phyloP scores from a whole-genome alignment of 2,888 invertebrate species.

The Lasioglossum oenotherae region DNA sequence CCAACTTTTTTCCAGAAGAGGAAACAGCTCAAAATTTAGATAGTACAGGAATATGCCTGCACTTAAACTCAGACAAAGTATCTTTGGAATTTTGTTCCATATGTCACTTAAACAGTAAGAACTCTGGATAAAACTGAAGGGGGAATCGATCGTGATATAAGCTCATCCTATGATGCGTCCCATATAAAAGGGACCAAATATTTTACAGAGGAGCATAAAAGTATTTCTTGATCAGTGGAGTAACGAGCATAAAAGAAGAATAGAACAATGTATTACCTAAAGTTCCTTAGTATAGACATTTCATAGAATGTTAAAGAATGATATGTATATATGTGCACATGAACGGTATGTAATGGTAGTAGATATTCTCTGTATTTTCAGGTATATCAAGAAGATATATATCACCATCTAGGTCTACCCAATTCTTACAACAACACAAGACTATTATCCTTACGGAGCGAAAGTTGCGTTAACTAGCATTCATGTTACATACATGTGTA shows the following conservation, averaged over 20 bases:
- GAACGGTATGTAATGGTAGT: slow-evolving; percentile 12
- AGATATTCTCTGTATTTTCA: slow-evolving; percentile 51
- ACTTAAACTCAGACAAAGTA: slow-evolving; percentile 86
- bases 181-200: background rate
- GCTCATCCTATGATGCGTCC: slow-evolving; percentile 2
- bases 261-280: slow-evolving; percentile 35
- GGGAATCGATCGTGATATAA: slow-evolving; percentile 49
- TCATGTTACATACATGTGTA: slow-evolving; percentile 33
- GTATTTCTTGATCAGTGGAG: slow-evolving; percentile 54
- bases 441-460: slow-evolving; percentile 33
- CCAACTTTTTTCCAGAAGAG: slow-evolving; percentile 58
- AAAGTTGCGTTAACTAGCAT: slow-evolving; percentile 63
- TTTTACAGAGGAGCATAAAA: slow-evolving; percentile 30
- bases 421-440: slow-evolving; percentile 23
- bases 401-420: slow-evolving; percentile 29
- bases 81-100: slow-evolving; percentile 87
- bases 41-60: slow-evolving; percentile 86
- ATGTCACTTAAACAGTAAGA: slow-evolving; percentile 85
- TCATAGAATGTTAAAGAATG: background rate
- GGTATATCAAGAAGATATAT: slow-evolving; percentile 43
- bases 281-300: slow-evolving; percentile 22
- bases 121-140: slow-evolving; percentile 55
- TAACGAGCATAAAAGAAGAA: slow-evolving; percentile 21
- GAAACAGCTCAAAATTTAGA: slow-evolving; percentile 71
- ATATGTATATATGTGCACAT: slow-evolving; percentile 18